Percentiles rank a stretch among this genome's conserved stretches.
phyloP scores from a whole-genome alignment of 2,888 invertebrate species.

The Hypercompe scribonia region DNA sequence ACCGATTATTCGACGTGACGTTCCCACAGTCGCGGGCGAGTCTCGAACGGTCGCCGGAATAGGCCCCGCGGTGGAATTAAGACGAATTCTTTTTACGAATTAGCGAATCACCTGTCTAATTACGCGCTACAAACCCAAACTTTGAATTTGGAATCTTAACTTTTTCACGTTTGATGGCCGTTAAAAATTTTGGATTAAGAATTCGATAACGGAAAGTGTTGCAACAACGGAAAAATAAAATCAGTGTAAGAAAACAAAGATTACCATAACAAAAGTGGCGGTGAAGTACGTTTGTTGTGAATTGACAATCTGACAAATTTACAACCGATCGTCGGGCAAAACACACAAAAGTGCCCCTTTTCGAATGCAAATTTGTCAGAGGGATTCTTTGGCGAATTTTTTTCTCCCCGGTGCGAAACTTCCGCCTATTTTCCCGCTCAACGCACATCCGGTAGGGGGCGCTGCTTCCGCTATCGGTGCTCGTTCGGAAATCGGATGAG shows the following conservation, averaged over 20 bases:
- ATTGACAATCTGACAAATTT: constrained; percentile 85
- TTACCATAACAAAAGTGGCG: constrained; percentile 84
- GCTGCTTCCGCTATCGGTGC: constrained; percentile 74
- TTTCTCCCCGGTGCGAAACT: constrained; percentile 77
- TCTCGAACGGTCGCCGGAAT: constrained; percentile 62
- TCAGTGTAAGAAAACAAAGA: constrained; percentile 64
- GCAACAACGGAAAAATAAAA: constrained; percentile 54
- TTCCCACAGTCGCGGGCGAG: constrained; percentile 76
- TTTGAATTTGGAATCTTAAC: constrained; percentile 65
- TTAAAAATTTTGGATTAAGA: constrained; percentile 45
- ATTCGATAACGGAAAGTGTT: constrained; percentile 41
- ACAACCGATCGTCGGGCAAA: constrained; percentile 79
- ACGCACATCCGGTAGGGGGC: constrained; percentile 79
- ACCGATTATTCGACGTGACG: constrained; percentile 83
- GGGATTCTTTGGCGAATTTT: constrained; percentile 75
- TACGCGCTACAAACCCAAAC: constrained; percentile 68
- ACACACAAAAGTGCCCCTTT: constrained; percentile 80
- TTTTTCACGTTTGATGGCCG: constrained; percentile 43
- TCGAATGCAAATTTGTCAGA: constrained; percentile 83
- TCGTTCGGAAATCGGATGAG: constrained; percentile 80
- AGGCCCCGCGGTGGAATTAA: constrained; percentile 69
- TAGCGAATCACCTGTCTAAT: constrained; percentile 86
- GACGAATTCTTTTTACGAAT: constrained; percentile 81
- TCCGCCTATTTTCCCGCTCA: constrained; percentile 86
- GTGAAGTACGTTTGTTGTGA: constrained; percentile 72